Base-by-base conservation (phyloP, 2,113 vertebrate species). In the Elephantulus edwardii region DNA sequence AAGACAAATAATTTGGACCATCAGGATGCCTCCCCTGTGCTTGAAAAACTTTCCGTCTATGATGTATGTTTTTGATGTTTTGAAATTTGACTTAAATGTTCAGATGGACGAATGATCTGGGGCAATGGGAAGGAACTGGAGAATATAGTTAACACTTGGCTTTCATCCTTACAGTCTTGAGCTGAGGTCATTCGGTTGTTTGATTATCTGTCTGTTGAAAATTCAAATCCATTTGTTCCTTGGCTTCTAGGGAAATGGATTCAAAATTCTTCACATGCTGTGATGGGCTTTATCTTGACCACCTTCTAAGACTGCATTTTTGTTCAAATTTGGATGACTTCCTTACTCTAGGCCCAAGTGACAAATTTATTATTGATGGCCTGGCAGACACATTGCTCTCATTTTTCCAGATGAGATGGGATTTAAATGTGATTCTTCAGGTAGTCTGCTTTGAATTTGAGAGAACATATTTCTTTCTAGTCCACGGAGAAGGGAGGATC, bases 191-290 rank as follows among this genome's bases (percentile, higher is more conserved):
- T 30, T 50, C 66, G n/a, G 44, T 92, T 92, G 30, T 38, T 92
- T 2, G 58, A 91, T 86, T 68, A 94, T 93, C 93, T 86, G 86
- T 94, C 86, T 89, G 85, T 62, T 92, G 66, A 64, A 93, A 94
- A 92, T 74, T 86, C 60, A 89, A 91, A 42, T 24, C 44, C 44
- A 35, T 90, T 44, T 62, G 13, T 83, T 13, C 68, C 48, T 92
- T 90, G 80, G 79, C 71, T 48, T n/a, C 80, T 14, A 54, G 68
- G 81, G 30, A 88, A 72, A 42, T 52, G 38, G 56, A 83, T 87
- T 71, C 94, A 44, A 84, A 30, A 48, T 77, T 33, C 54, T 95
- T 72, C 38, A 85, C 30, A 83, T 64, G 38, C 38, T 71, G 3
- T 88, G 79, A n/a, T 0, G 6, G 0, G 66, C 56, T 93, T 85